Conservation (phyloP, 2,113 vertebrate species). For the Neomonachus schauinslandi region DNA sequence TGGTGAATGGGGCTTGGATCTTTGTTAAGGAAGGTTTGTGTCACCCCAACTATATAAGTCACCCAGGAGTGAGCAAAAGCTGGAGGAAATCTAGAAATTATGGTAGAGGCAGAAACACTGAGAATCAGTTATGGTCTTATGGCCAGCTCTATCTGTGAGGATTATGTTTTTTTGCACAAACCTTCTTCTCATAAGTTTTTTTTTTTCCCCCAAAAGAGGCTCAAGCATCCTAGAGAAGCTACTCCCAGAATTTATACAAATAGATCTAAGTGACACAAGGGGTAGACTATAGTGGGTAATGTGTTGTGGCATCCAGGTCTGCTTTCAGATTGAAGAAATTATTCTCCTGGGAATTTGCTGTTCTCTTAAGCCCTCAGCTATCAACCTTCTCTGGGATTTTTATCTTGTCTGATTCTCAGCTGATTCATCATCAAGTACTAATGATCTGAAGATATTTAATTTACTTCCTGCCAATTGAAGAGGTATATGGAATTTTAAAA, state of each 20-base stretch:
- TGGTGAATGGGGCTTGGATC: neutral
- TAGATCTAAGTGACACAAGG: neutral
- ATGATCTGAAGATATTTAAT: neutral
- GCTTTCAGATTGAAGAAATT: neutral
- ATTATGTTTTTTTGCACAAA: neutral
- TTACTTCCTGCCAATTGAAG: neutral
- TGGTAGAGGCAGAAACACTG: neutral
- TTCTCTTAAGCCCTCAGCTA: neutral
- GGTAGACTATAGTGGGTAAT: neutral
- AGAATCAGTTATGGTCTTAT: neutral
- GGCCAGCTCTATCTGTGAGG: neutral
- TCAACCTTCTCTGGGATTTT: neutral
- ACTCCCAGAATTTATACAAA: neutral
- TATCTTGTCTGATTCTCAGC: neutral
- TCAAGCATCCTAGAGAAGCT: neutral
- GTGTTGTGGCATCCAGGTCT: neutral
- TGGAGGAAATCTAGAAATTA: neutral
- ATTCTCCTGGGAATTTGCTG: neutral
- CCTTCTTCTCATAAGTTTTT: neutral
- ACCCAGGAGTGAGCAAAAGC: neutral
- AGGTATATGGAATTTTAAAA: conserved; percentile 14
- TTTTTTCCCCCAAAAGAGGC: rapidly evolving
- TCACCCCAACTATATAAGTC: neutral
- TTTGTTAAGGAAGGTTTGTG: neutral
- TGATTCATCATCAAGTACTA: conserved; percentile 14